These are phyloP conservation scores for Drosophila pseudotakahashii DNA, from an alignment of 2,888 invertebrate species.

Conservation along the genomic window DNA sequence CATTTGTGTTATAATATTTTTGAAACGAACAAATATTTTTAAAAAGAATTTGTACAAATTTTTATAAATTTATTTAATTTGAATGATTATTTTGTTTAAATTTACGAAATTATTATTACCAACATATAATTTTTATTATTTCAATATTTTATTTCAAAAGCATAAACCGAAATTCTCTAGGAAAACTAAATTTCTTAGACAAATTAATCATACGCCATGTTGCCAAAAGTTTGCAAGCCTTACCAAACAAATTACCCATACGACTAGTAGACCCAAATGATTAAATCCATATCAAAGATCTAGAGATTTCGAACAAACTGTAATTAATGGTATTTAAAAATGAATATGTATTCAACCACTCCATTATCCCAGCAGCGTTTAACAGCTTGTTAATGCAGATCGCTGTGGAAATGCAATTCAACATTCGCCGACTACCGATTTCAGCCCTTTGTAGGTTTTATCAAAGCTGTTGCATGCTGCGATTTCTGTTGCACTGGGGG, in stretches of 20 bases:
- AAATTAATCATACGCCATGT: constrained; percentile 8
- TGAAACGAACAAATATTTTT: too few relatives aligned
- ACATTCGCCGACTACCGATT: constrained; percentile 8
- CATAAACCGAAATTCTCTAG: too few relatives aligned
- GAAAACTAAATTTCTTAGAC: too few relatives aligned
- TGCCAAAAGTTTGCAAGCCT: not conserved
- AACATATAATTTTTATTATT: too few relatives aligned
- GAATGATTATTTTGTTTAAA: too few relatives aligned
- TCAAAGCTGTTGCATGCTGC: constrained; percentile 29
- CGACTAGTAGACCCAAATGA: not conserved
- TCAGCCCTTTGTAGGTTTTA: constrained; percentile 12
- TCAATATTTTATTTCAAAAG: too few relatives aligned
- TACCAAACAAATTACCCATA: constrained; percentile 10
- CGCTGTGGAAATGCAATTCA: not conserved
- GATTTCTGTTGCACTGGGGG: constrained; percentile 29
- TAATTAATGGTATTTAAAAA: too few relatives aligned
- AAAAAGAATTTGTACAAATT: too few relatives aligned
- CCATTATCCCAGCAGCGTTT: not conserved
- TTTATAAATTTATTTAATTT: too few relatives aligned
- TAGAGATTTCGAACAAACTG: too few relatives aligned
- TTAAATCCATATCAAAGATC: too few relatives aligned
- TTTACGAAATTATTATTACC: too few relatives aligned
- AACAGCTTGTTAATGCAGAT: not conserved
- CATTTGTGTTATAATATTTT: not conserved
- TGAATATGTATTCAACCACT: not conserved